phyloP scores from a whole-genome alignment of 2,113 vertebrate species.

The Tyto alba region DNA sequence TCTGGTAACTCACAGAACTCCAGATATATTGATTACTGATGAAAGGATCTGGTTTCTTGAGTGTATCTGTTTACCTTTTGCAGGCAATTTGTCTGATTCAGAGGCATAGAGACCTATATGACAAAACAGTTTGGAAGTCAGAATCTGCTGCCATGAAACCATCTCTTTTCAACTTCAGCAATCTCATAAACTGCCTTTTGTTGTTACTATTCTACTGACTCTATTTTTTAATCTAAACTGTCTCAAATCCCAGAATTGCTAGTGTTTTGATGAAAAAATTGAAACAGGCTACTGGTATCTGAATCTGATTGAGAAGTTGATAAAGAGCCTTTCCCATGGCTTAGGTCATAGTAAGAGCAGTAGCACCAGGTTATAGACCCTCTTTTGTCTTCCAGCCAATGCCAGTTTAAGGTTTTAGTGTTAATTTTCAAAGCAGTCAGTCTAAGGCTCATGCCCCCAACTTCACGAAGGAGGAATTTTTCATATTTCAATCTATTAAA shows the following conservation, averaged over 20 bases:
- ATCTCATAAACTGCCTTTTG: background rate
- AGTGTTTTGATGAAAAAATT: background rate
- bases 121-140: background rate
- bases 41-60: background rate
- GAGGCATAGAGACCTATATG: background rate
- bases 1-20: background rate
- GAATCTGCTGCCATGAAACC: background rate
- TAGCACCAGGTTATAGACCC: background rate
- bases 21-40: background rate
- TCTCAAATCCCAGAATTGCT: background rate
- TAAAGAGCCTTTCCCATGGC: background rate
- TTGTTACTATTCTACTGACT: background rate
- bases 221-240: background rate
- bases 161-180: background rate
- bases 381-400: background rate
- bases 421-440: background rate
- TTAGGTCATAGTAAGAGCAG: background rate
- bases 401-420: background rate
- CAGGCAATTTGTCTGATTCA: background rate
- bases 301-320: fast-evolving
- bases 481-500: background rate
- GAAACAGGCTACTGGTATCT: background rate
- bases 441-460: background rate
- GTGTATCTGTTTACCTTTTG: background rate
- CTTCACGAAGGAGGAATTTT: background rate